Evolutionary conservation across 2,113 vertebrate species (phyloP).

Genomic region (Mesembrinibis cayennensis): DNA sequence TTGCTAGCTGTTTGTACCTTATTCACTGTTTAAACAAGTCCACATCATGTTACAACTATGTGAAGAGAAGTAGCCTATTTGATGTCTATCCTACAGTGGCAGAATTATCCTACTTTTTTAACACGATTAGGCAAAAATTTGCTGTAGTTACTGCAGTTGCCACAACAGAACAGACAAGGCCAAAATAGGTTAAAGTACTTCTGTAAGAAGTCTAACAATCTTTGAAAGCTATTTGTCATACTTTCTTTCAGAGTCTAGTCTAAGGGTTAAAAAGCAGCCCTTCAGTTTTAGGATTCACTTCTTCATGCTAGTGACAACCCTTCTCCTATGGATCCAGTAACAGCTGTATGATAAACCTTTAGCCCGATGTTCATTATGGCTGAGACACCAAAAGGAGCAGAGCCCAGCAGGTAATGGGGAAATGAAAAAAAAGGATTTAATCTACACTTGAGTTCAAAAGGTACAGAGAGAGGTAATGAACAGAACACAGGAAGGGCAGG

Average conservation of each 20-base stretch:
- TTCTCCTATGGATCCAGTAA: not conserved
- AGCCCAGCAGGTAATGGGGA: not conserved
- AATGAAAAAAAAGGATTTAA: not conserved
- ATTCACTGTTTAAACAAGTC: not conserved
- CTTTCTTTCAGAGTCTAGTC: not conserved
- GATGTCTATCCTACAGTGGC: not conserved
- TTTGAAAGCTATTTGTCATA: not conserved
- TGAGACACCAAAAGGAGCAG: not conserved
- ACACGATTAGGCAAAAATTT: not conserved
- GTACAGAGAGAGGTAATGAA: not conserved
- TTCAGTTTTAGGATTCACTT: not conserved
- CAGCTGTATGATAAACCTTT: not conserved
- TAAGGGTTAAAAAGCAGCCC: not conserved
- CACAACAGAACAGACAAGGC: not conserved
- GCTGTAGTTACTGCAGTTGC: not conserved
- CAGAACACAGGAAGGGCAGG: constrained; percentile 24
- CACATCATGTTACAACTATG: not conserved
- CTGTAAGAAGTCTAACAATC: not conserved
- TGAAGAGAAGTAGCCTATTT: not conserved
- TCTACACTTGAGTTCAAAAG: not conserved
- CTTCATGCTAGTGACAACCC: not conserved
- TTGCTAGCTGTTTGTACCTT: not conserved
- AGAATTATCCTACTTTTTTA: not conserved
- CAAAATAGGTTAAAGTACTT: not conserved
- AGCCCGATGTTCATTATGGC: not conserved